These are phyloP conservation scores for Cheirogaleus major DNA, from an alignment of 2,797 vertebrate species.

Conservation along the genomic window DNA sequence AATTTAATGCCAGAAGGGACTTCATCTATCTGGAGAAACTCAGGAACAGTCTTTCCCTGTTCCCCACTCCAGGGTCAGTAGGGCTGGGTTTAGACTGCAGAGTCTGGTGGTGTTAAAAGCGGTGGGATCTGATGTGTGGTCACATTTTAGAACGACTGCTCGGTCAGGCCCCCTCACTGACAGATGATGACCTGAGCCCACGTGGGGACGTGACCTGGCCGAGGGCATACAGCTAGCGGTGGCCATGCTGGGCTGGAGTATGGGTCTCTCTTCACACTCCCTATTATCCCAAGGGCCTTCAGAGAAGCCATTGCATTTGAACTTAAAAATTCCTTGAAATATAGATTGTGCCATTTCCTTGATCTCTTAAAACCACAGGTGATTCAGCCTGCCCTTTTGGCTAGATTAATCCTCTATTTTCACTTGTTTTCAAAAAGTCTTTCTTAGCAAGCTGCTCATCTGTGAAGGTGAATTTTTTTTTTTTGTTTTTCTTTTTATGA, in stretches of 20 bases:
- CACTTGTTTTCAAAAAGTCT: neutral
- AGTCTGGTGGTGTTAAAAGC: neutral
- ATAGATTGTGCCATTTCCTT: neutral
- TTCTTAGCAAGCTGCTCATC: neutral
- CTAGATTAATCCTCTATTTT: neutral
- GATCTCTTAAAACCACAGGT: neutral
- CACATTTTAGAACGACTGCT: neutral
- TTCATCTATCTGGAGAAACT: neutral
- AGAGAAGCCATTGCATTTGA: neutral
- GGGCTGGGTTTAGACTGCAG: neutral
- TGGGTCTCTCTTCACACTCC: no score
- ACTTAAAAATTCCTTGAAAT: neutral
- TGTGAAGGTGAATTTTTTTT: neutral
- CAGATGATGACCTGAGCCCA: neutral
- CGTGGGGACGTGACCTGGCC: neutral
- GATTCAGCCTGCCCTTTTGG: neutral
- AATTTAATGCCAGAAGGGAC: neutral
- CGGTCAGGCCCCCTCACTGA: neutral
- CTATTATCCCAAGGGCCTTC: neutral
- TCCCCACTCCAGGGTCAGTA: neutral
- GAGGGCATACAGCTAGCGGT: accelerated
- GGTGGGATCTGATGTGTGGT: neutral
- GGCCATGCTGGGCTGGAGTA: no score
- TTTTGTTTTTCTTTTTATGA: neutral
- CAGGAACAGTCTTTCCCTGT: no score